Evolutionary conservation across 2,797 vertebrate genomes (phyloP).

Genomic region (Cryptoprocta ferox): DNA sequence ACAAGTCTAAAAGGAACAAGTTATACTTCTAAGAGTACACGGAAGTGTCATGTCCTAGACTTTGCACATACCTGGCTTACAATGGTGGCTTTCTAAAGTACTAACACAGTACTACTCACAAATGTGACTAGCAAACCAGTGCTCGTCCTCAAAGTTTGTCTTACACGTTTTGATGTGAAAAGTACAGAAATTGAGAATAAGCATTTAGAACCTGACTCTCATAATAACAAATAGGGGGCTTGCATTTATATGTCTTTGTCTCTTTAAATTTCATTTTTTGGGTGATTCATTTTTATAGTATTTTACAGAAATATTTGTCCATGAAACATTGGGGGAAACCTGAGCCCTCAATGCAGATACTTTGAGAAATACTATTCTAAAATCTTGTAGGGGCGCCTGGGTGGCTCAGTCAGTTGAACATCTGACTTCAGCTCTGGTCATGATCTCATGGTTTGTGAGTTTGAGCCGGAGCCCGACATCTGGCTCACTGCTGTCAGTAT

Average conservation of each 20-base stretch:
- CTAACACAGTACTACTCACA: not conserved
- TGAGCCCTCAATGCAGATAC: not conserved
- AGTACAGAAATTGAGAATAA: not conserved
- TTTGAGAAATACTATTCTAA: not conserved
- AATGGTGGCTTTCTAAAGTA: not conserved
- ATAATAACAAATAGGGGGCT: not conserved
- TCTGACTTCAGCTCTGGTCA: too few species aligned
- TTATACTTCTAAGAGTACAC: not conserved
- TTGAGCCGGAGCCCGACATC: fast-evolving
- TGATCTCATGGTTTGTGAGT: too few species aligned
- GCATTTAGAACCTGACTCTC: not conserved
- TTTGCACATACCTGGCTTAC: not conserved
- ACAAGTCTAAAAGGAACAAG: not conserved
- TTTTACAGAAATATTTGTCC: not conserved
- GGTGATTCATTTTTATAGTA: not conserved
- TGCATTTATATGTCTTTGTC: not conserved
- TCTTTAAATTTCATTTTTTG: conserved; percentile 33
- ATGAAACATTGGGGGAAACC: not conserved
- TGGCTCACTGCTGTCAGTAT: too few species aligned
- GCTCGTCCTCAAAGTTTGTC: not conserved
- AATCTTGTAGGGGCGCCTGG: not conserved
- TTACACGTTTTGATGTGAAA: not conserved
- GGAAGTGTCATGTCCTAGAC: not conserved
- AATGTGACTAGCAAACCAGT: not conserved
- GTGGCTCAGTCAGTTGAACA: too few species aligned